A percentile compares a stretch with the other conserved stretches of the same genome.
phyloP scores from a whole-genome alignment of 2,113 vertebrate species.

The Hylia prasina region DNA sequence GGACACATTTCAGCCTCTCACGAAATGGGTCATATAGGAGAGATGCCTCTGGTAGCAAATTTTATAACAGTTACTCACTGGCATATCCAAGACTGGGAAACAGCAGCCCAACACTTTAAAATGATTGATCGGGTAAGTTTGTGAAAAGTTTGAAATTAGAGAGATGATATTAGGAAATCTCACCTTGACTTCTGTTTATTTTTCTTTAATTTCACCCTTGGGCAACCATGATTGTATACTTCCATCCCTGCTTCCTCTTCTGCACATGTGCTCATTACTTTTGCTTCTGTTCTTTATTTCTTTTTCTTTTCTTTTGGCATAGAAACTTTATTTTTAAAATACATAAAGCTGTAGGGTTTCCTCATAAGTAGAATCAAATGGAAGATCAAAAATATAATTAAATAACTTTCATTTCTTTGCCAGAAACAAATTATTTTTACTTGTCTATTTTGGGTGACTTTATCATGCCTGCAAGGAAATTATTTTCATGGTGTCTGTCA shows the following conservation, averaged over 20 bases:
- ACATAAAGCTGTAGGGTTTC: neutral
- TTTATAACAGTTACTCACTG: neutral
- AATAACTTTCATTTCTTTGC: constrained; percentile 11
- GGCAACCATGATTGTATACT: neutral
- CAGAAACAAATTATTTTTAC: constrained; percentile 50
- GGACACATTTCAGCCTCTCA: neutral
- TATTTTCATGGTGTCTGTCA: neutral
- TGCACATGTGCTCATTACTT: neutral
- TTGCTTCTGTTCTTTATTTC: neutral
- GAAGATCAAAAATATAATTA: constrained; percentile 29
- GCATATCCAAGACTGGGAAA: rapidly evolving
- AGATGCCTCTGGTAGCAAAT: neutral
- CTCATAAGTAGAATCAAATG: neutral
- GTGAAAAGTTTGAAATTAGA: neutral
- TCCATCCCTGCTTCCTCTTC: neutral
- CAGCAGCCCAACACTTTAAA: neutral
- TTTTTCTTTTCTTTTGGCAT: neutral
- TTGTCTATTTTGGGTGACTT: constrained; percentile 21
- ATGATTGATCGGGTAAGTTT: neutral
- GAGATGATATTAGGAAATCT: neutral
- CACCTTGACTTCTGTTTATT: neutral
- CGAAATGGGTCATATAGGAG: neutral
- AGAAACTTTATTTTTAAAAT: neutral
- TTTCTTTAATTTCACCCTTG: neutral
- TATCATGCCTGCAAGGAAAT: neutral